Percentiles rank a stretch among this genome's conserved stretches.
These are phyloP conservation scores for Miniopterus natalensis DNA, from an alignment of 2,113 vertebrate species.

Conservation along the genomic window DNA sequence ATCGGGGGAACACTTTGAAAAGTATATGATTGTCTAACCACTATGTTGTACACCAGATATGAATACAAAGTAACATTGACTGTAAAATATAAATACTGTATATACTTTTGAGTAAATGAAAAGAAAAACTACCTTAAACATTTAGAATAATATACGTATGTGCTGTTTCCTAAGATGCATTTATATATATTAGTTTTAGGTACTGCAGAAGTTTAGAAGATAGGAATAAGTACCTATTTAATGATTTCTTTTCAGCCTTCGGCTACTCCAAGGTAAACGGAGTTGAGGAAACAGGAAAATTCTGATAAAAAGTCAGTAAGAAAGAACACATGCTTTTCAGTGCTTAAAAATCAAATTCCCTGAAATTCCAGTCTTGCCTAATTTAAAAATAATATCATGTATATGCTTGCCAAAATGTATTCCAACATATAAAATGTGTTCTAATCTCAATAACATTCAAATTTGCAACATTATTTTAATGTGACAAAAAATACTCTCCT, in stretches of 20 bases:
- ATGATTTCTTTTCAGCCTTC: not conserved
- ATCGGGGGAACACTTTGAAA: not conserved
- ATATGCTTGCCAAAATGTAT: not conserved
- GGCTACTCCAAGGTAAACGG: not conserved
- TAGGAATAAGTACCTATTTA: not conserved
- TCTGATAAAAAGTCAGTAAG: not conserved
- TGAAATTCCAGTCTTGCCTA: not conserved
- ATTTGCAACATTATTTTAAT: slow-evolving; percentile 1
- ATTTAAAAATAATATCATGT: not conserved
- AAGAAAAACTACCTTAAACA: not conserved
- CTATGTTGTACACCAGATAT: not conserved
- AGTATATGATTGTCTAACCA: not conserved
- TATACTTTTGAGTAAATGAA: not conserved
- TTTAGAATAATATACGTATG: not conserved
- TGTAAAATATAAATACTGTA: not conserved
- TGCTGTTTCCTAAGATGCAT: not conserved
- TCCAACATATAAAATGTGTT: not conserved
- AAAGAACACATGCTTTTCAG: not conserved
- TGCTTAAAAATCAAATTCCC: not conserved
- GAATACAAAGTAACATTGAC: not conserved
- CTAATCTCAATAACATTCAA: not conserved
- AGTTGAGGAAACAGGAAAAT: not conserved
- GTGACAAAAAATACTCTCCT: not conserved
- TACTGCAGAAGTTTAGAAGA: not conserved
- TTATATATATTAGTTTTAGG: not conserved